phyloP scores from a whole-genome alignment of 1,140 invertebrate genomes.

The Tetramorium simillimum region DNA sequence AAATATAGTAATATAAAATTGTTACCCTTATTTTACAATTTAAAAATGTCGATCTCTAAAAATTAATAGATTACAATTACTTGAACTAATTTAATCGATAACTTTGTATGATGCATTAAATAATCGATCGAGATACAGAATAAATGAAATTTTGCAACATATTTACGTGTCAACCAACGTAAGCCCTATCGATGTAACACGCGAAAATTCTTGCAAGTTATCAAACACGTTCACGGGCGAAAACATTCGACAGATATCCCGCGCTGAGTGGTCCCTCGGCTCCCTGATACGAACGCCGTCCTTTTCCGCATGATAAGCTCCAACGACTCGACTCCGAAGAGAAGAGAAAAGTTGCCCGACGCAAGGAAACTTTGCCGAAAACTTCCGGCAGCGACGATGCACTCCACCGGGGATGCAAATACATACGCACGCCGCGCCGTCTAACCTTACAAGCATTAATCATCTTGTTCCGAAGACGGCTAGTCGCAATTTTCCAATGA shows the following conservation, averaged over 20 bases:
- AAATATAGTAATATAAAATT: not conserved
- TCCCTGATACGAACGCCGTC: conserved; percentile 28
- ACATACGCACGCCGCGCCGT: conserved; percentile 58
- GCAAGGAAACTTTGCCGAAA: conserved; percentile 55
- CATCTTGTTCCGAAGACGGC: conserved; percentile 70
- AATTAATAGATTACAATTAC: not conserved
- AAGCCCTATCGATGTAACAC: not conserved
- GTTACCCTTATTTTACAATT: not conserved
- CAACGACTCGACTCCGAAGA: conserved; percentile 1
- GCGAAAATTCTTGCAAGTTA: conserved; percentile 24
- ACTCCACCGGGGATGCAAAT: conserved; percentile 58
- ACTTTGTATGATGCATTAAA: not conserved
- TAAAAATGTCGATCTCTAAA: not conserved
- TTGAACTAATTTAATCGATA: not conserved
- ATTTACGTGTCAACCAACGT: not conserved
- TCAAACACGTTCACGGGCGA: not conserved
- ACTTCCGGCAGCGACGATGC: conserved; percentile 59
- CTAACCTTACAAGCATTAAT: conserved; percentile 70
- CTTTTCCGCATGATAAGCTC: conserved; percentile 48
- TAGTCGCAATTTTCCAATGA: conserved; percentile 75
- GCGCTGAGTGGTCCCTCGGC: conserved; percentile 31
- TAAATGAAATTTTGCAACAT: not conserved
- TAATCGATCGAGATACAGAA: not conserved
- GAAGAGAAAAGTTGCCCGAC: conserved; percentile 58
- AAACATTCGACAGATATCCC: conserved; percentile 47